Conservation (phyloP, 1,140 invertebrate genomes). For the Drosophila trapezifrons region DNA sequence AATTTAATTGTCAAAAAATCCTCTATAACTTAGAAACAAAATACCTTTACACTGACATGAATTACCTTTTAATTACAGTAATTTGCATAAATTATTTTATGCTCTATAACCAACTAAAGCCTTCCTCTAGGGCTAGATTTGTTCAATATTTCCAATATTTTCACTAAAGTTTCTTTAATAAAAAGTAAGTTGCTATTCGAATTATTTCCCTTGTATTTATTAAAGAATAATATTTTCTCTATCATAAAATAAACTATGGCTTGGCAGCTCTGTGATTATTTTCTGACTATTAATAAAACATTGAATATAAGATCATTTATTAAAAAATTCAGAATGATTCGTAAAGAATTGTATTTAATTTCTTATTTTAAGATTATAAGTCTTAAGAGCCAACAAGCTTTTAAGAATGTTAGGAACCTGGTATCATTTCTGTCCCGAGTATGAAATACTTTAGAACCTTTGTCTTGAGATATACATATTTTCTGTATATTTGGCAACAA, state of each 20-base stretch:
- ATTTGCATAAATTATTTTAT: not conserved
- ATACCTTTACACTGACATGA: too few species aligned
- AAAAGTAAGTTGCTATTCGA: too few species aligned
- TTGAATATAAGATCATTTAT: not conserved
- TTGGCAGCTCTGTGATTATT: not conserved
- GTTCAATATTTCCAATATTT: not conserved
- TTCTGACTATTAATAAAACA: not conserved
- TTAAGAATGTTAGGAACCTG: too few species aligned
- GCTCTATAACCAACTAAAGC: not conserved
- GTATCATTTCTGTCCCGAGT: not conserved
- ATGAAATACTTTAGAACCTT: fast-evolving
- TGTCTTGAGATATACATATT: not conserved
- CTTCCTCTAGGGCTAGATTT: not conserved
- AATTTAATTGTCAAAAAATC: too few species aligned
- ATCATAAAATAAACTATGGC: not conserved
- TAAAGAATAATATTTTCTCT: not conserved
- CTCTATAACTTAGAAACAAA: too few species aligned
- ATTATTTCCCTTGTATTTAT: not conserved
- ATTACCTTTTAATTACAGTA: too few species aligned
- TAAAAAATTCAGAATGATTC: not conserved
- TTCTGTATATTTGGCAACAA: not conserved
- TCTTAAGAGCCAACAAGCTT: too few species aligned
- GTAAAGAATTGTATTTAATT: too few species aligned
- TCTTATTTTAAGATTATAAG: too few species aligned
- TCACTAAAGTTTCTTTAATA: not conserved